Evolutionary conservation across 2,113 vertebrate species (phyloP).

Genomic region (Ia io): DNA sequence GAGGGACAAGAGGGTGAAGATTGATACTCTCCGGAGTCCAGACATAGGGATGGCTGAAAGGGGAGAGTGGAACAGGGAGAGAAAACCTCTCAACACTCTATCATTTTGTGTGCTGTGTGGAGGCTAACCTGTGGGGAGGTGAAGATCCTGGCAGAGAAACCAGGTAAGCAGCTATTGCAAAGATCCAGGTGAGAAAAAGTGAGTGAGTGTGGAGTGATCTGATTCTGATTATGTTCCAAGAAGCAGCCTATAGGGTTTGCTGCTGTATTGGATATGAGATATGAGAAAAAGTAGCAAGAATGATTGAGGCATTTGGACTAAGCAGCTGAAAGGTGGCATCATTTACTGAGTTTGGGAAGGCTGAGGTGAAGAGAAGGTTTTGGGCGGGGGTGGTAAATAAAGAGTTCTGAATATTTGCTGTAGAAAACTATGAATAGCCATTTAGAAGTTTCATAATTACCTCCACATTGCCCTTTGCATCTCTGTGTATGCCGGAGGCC

Average conservation of each 20-base stretch:
- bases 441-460: not conserved
- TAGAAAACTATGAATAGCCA: not conserved
- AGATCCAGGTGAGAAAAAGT: not conserved
- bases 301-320: not conserved
- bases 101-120: not conserved
- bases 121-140: not conserved
- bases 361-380: not conserved
- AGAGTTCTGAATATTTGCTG: not conserved
- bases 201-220: not conserved
- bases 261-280: not conserved
- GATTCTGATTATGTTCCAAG: not conserved
- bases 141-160: not conserved
- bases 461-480: not conserved
- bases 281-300: not conserved
- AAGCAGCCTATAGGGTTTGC: not conserved
- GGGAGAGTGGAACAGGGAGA: not conserved
- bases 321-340: not conserved
- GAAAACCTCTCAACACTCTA: not conserved
- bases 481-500: not conserved
- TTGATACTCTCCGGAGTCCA: not conserved
- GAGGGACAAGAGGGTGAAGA: not conserved
- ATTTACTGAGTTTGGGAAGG: not conserved
- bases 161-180: too few relatives aligned
- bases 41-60: not conserved
- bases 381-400: not conserved